These are phyloP conservation scores for Drosophila kambysellisi DNA, from an alignment of 2,888 invertebrate species.

Conservation along the genomic window DNA sequence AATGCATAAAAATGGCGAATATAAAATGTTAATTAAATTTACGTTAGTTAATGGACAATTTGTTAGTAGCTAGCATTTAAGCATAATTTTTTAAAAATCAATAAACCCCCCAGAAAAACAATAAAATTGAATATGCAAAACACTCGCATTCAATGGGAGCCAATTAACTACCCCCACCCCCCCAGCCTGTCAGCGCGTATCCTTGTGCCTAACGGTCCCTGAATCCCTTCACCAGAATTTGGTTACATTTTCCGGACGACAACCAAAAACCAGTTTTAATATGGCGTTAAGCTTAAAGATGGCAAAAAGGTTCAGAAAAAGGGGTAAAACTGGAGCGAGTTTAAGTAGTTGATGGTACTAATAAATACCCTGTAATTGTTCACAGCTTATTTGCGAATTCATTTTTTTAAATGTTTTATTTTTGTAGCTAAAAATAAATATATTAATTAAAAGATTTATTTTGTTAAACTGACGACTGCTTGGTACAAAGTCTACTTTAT, in stretches of 20 bases:
- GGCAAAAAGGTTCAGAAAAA: constrained; percentile 10
- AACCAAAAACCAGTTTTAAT: constrained; percentile 22
- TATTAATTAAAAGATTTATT: neutral
- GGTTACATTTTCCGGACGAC: constrained; percentile 1
- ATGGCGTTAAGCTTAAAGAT: constrained; percentile 39
- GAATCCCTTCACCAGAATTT: neutral
- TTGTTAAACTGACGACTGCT: neutral
- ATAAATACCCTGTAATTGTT: constrained; percentile 17
- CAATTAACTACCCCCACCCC: neutral
- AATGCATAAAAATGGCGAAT: constrained; percentile 7
- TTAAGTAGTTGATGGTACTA: accelerated
- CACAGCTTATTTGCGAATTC: neutral
- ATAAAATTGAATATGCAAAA: constrained; percentile 25
- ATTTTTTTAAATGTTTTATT: neutral
- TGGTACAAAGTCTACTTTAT: neutral
- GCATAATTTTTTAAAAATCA: constrained; percentile 79
- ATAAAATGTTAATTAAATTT: constrained; percentile 73
- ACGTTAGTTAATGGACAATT: constrained; percentile 80
- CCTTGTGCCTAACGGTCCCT: constrained; percentile 38
- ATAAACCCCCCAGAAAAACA: constrained; percentile 58
- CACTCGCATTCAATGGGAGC: neutral
- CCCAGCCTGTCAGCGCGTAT: neutral
- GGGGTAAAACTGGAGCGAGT: neutral
- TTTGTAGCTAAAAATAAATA: neutral
- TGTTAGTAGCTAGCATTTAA: constrained; percentile 78